A percentile compares a stretch with the other conserved stretches of the same genome.
These are phyloP conservation scores for Salticus scenicus DNA, from an alignment of 2,888 invertebrate genomes.

Conservation along the genomic window DNA sequence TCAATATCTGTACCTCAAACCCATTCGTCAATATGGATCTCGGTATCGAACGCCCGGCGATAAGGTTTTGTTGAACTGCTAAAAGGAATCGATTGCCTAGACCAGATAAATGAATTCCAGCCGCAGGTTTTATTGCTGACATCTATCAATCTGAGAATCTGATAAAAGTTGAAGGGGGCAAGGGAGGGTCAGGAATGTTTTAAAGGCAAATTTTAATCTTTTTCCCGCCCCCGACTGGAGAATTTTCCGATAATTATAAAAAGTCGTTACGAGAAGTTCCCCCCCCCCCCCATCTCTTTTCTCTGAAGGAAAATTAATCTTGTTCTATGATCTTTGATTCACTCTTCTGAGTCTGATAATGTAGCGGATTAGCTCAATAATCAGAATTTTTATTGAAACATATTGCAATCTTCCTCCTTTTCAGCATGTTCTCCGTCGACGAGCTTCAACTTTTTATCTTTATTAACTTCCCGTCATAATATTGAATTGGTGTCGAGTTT, in stretches of 20 bases:
- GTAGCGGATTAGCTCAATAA: too few species aligned
- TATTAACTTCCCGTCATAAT: too few species aligned
- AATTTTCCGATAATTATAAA: background rate
- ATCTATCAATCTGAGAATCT: background rate
- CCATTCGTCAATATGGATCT: constrained; percentile 18
- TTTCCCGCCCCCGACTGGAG: background rate
- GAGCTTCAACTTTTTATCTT: too few species aligned
- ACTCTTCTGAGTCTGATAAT: too few species aligned
- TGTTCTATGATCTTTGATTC: too few species aligned
- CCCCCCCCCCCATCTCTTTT: too few species aligned
- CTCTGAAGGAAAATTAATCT: too few species aligned
- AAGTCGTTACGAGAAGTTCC: background rate
- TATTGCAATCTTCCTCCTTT: too few species aligned
- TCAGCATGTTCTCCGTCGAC: too few species aligned
- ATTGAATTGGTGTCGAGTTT: too few species aligned
- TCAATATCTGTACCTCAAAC: background rate
- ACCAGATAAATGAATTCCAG: background rate
- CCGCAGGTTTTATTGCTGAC: background rate
- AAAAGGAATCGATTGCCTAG: background rate
- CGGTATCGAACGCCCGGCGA: background rate
- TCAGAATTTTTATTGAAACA: too few species aligned
- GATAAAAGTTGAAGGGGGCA: background rate
- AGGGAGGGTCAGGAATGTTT: background rate
- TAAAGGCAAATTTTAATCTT: background rate
- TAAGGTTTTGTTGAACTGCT: background rate